A percentile compares a stretch with the other conserved stretches of the same genome.
phyloP scores from a whole-genome alignment of 2,888 invertebrate species.

The Drosophila phalerata region DNA sequence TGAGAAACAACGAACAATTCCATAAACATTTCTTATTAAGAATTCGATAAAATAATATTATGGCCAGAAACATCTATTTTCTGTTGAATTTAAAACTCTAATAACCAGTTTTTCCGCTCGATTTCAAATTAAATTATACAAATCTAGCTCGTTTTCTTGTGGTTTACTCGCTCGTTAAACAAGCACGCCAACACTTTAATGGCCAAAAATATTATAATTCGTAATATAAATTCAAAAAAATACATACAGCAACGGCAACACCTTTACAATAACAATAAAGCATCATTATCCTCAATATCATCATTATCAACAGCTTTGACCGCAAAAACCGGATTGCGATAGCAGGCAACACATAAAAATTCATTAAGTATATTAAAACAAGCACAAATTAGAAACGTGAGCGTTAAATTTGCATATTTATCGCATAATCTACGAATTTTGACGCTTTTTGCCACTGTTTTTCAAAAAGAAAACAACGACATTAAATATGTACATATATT shows the following conservation, averaged over 20 bases:
- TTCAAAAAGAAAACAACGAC: constrained; percentile 45
- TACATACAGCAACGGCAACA: constrained; percentile 69
- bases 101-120: constrained; percentile 38
- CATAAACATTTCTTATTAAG: too few species aligned
- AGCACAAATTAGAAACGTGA: constrained; percentile 78
- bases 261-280: constrained; percentile 78
- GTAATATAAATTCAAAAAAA: constrained; percentile 56
- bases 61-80: too few species aligned
- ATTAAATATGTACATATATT: constrained; percentile 49
- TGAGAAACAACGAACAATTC: too few species aligned
- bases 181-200: constrained; percentile 57
- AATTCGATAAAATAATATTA: too few species aligned
- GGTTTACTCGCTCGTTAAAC: constrained; percentile 38
- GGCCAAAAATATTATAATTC: constrained; percentile 67
- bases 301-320: constrained; percentile 77
- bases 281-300: constrained; percentile 77
- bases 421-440: constrained; percentile 78
- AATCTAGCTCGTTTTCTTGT: constrained; percentile 26
- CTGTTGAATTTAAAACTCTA: constrained; percentile 13
- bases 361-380: constrained; percentile 80
- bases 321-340: constrained; percentile 70
- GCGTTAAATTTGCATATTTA: constrained; percentile 70
- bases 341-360: constrained; percentile 54
- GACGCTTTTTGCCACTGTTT: constrained; percentile 81
- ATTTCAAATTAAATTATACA: constrained; percentile 37